Evolutionary conservation across 2,113 vertebrate genomes (phyloP), one percentile per base, ranked within the genome.

Genomic region (Vidua macroura): DNA sequence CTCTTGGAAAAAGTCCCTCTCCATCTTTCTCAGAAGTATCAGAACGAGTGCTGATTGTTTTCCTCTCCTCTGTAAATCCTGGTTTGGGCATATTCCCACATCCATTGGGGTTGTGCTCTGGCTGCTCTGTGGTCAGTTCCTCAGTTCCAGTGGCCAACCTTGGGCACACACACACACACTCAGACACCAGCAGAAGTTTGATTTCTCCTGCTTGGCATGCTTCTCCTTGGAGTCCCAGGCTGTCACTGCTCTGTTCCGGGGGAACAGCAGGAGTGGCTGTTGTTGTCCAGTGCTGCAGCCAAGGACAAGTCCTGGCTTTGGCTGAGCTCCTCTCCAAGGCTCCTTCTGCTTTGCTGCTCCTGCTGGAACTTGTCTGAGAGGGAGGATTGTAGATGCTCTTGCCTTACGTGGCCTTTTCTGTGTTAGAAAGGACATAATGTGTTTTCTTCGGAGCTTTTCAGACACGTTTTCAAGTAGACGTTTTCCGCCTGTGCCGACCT

Each of bases 101-200:
- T 53, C 30, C 27, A 1, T 2, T 37, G 77, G 1, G 6, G 27
- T 4, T 1, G 3, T 55, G 25, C 16, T 58, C 49, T 1, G 3
- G 52, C 41, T 85, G 59, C 70, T 62, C 5, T 11, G 0, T 15
- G 67, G 62, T 5, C 10, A 5, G 7, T 25, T 60, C 67, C 59
- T 63, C 2, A 10, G 17, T 58, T 53, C 43, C 8, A 5, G 37
- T 43, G 62, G 23, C 31, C 6, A 1, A 35, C 63, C 49, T 19
- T 2, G 30, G 63, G 31, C 44, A 28, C 74, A 17, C 72, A 28
- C 74, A 17, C 72, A 16, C 48, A 7, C 73, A 18, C n/a, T 21
- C 13, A 1, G 17, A 5, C 31, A 30, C 21, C 52, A 16, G 62
- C 16, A 4, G 62, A n/a, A 59, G 25, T 20, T 73, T 27, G 2